Conservation (phyloP, 2,113 vertebrate species). For the Myotis lucifugus region DNA sequence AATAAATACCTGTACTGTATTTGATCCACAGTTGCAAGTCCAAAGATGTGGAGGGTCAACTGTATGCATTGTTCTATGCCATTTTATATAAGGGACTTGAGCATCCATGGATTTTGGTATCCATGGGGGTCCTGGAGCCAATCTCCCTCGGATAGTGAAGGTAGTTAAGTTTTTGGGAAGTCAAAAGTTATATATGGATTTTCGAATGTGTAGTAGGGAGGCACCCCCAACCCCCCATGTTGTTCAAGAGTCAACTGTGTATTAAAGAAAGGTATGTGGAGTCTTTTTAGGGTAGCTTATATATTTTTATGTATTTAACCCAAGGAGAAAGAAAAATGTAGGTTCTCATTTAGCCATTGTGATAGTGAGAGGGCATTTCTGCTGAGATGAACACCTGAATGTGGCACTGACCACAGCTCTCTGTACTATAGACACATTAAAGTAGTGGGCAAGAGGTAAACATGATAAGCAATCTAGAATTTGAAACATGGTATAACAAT, state of each 20-base stretch:
- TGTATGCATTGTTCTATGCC: background rate
- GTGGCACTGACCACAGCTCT: conserved; percentile 83
- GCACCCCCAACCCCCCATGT: no score
- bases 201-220: background rate
- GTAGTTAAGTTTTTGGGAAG: background rate
- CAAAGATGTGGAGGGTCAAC: background rate
- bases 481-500: background rate
- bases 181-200: background rate
- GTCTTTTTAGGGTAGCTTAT: background rate
- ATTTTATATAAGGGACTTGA: background rate
- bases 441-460: conserved; percentile 78
- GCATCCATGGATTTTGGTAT: background rate
- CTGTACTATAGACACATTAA: conserved; percentile 85
- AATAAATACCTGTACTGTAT: background rate
- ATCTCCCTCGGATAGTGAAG: background rate
- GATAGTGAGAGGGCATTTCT: conserved; percentile 74
- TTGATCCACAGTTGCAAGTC: background rate
- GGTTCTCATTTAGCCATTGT: conserved; percentile 71
- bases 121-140: background rate
- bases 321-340: background rate
- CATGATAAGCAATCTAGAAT: background rate
- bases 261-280: background rate
- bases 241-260: background rate
- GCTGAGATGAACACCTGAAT: conserved; percentile 82
- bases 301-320: background rate